Conservation (phyloP, 2,797 vertebrate genomes). For the Tiaroga cobitis region DNA sequence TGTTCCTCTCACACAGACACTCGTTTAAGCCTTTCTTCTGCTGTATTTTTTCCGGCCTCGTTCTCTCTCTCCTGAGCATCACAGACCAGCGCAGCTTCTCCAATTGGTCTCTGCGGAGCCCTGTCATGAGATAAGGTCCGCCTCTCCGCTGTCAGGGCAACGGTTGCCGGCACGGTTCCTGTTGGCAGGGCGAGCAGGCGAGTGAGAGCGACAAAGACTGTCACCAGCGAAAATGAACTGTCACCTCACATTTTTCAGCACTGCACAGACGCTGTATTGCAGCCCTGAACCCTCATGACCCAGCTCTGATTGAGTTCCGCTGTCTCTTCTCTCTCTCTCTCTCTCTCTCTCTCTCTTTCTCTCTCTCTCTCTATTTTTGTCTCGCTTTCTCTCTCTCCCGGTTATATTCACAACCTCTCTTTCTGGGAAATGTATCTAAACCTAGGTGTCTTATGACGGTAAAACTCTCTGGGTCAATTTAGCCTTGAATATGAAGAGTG, state of each 20-base stretch:
- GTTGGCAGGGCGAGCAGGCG: constrained; percentile 73
- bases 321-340: constrained; percentile 73
- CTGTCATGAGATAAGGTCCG: constrained; percentile 60
- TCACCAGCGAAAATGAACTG: constrained; percentile 89
- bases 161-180: constrained; percentile 59
- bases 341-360: constrained; percentile 2
- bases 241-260: constrained; percentile 76
- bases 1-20: constrained; percentile 35
- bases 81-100: constrained; percentile 44
- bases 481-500: constrained; percentile 5
- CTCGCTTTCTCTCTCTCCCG: background rate
- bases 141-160: constrained; percentile 65
- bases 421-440: constrained; percentile 40
- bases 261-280: constrained; percentile 76
- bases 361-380: background rate
- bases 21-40: constrained; percentile 45
- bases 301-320: constrained; percentile 88
- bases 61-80: constrained; percentile 48
- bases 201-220: constrained; percentile 88
- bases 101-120: constrained; percentile 61
- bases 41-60: constrained; percentile 17
- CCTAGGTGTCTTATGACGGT: constrained; percentile 4
- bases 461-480: constrained; percentile 72
- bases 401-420: constrained; percentile 32
- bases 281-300: constrained; percentile 85